phyloP scores from a whole-genome alignment of 2,888 invertebrate species.

The Hirtodrosophila duncani region DNA sequence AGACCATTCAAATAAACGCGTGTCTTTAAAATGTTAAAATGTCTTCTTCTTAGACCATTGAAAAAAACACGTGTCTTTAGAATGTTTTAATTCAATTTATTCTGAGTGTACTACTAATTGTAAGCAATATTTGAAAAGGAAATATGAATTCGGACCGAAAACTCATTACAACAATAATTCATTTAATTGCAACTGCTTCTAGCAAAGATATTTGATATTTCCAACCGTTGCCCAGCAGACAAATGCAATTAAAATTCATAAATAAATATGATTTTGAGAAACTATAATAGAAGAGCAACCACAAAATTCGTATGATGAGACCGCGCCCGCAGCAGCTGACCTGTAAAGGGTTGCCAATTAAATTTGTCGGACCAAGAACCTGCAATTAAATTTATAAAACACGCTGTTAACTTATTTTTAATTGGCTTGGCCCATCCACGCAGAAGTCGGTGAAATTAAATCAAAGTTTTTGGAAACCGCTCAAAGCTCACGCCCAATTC shows the following conservation, averaged over 20 bases:
- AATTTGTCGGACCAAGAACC: conserved; percentile 39
- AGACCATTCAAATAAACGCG: too few species aligned
- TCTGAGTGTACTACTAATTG: too few species aligned
- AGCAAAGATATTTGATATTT: not conserved
- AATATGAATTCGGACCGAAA: too few species aligned
- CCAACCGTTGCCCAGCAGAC: conserved; percentile 23
- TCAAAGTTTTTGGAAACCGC: conserved; percentile 43
- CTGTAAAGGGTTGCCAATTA: conserved; percentile 26
- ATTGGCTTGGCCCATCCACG: conserved; percentile 39
- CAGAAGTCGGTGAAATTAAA: conserved; percentile 51
- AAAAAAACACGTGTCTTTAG: too few species aligned
- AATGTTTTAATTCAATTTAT: too few species aligned
- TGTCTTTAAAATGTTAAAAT: too few species aligned
- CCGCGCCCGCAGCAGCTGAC: conserved; percentile 13
- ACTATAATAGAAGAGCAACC: conserved; percentile 34
- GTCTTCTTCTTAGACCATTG: too few species aligned
- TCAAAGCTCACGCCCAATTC: conserved; percentile 1
- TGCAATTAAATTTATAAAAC: conserved; percentile 55
- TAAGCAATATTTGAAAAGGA: too few species aligned
- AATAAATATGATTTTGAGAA: conserved; percentile 65
- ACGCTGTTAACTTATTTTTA: conserved; percentile 57
- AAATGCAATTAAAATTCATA: conserved; percentile 67
- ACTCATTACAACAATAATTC: too few species aligned
- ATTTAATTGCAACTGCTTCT: too few species aligned
- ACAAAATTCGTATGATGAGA: too few species aligned